Conservation (phyloP, 2,888 invertebrate genomes). For the Hoplodrina ambigua region DNA sequence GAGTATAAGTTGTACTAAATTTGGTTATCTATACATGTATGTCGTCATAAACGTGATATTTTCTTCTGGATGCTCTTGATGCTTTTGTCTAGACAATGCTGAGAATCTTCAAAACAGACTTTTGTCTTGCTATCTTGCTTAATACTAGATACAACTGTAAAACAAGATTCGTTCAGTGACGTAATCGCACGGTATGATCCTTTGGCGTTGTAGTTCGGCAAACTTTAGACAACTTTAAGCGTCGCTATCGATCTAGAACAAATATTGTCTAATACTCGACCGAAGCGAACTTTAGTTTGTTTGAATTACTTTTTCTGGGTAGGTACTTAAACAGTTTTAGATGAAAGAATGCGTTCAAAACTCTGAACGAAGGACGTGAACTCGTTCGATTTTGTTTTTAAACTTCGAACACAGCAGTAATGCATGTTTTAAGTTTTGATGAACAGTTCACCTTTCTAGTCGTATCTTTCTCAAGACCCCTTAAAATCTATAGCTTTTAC, state of each 20-base stretch:
- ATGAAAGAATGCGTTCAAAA: slow-evolving; percentile 50
- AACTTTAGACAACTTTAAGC: slow-evolving; percentile 61
- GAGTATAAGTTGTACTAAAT: slow-evolving; percentile 21
- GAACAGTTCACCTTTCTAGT: slow-evolving; percentile 38
- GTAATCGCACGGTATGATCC: slow-evolving; percentile 65
- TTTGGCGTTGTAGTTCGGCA: slow-evolving; percentile 58
- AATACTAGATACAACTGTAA: slow-evolving; percentile 59
- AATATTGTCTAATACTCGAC: slow-evolving; percentile 69
- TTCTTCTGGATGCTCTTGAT: slow-evolving; percentile 59
- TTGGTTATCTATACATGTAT: slow-evolving; percentile 15
- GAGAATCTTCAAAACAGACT: slow-evolving; percentile 66
- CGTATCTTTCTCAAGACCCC: slow-evolving; percentile 65
- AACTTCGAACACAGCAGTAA: slow-evolving; percentile 29
- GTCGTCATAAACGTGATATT: slow-evolving; percentile 20
- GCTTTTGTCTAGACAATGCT: slow-evolving; percentile 69
- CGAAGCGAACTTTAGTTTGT: slow-evolving; percentile 63
- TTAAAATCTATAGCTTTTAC: slow-evolving; percentile 69
- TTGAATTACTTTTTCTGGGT: slow-evolving; percentile 66
- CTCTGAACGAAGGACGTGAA: slow-evolving; percentile 7
- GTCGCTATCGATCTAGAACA: slow-evolving; percentile 66
- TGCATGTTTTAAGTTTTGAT: slow-evolving; percentile 48
- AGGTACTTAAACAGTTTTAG: slow-evolving; percentile 22
- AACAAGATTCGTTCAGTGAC: slow-evolving; percentile 65
- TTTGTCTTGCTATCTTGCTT: slow-evolving; percentile 60
- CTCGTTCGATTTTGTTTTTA: slow-evolving; percentile 54